Evolutionary conservation across 2,113 vertebrate genomes (phyloP).

Genomic region (Peromyscus californicus): DNA sequence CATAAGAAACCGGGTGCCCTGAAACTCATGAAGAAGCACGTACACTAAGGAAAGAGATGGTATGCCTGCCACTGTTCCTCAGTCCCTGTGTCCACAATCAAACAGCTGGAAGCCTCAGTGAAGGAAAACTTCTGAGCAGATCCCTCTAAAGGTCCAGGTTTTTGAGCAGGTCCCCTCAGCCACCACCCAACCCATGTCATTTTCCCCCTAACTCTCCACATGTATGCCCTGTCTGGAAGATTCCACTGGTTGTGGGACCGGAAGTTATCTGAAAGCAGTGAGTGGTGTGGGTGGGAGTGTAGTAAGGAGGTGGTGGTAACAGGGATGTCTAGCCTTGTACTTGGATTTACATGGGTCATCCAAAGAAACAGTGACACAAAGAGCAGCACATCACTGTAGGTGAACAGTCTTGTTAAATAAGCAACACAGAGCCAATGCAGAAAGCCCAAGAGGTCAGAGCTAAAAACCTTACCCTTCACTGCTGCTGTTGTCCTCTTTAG

Average conservation of each 20-base stretch:
- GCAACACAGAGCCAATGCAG: too few relatives aligned
- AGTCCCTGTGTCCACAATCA: background rate
- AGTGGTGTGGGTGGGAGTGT: background rate
- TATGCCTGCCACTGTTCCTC: background rate
- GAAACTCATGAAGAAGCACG: background rate
- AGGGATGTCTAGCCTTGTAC: accelerated
- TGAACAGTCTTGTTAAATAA: too few relatives aligned
- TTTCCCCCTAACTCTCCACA: background rate
- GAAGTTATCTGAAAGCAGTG: background rate
- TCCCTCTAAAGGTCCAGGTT: background rate
- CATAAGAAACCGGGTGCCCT: background rate
- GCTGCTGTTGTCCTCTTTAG: too few relatives aligned
- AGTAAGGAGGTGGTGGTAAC: background rate
- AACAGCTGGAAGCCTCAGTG: background rate
- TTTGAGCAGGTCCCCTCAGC: accelerated
- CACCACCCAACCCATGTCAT: background rate
- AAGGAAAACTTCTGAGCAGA: background rate
- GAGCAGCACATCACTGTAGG: accelerated
- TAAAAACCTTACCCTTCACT: too few relatives aligned
- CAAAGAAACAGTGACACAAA: background rate
- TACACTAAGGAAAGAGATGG: background rate
- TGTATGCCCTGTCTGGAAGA: background rate
- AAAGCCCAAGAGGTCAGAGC: too few relatives aligned
- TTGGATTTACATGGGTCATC: background rate
- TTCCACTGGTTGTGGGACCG: background rate